These are phyloP conservation scores for Andrena praecox DNA, from an alignment of 2,888 invertebrate genomes.

Conservation along the genomic window DNA sequence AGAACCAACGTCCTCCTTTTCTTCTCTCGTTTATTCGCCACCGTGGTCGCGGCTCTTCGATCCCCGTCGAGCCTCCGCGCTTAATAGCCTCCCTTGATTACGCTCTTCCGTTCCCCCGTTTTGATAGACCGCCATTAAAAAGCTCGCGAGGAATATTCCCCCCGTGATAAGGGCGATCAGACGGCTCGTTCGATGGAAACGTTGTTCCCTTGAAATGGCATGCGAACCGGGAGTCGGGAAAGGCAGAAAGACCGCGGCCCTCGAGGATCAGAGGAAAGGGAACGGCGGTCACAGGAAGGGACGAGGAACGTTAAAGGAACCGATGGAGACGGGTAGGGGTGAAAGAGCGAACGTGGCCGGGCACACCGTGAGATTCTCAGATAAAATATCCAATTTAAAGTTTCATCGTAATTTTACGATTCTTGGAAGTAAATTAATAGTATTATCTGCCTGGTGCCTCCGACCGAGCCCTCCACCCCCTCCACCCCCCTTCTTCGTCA, in stretches of 20 bases:
- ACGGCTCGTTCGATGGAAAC: constrained; percentile 68
- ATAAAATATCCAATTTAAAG: constrained; percentile 83
- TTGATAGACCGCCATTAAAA: constrained; percentile 55
- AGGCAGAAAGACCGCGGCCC: constrained; percentile 1
- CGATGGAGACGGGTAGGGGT: constrained; percentile 19
- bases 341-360: constrained; percentile 41
- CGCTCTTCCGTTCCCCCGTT: constrained; percentile 35
- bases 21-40: too few species aligned
- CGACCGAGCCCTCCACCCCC: constrained; percentile 28
- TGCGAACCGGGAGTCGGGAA: constrained; percentile 26
- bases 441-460: constrained; percentile 77
- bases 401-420: constrained; percentile 84
- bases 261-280: constrained; percentile 30
- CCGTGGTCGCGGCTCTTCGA: too few species aligned
- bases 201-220: constrained; percentile 69
- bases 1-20: too few species aligned
- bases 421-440: constrained; percentile 83
- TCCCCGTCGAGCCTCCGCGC: not conserved
- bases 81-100: constrained; percentile 49
- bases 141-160: constrained; percentile 60
- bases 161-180: constrained; percentile 66
- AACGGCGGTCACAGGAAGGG: constrained; percentile 14
- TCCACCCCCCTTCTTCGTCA: constrained; percentile 24
- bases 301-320: constrained; percentile 50
- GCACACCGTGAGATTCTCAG: constrained; percentile 74